phyloP scores from a whole-genome alignment of 2,113 vertebrate genomes.

The Trogon melanurus region DNA sequence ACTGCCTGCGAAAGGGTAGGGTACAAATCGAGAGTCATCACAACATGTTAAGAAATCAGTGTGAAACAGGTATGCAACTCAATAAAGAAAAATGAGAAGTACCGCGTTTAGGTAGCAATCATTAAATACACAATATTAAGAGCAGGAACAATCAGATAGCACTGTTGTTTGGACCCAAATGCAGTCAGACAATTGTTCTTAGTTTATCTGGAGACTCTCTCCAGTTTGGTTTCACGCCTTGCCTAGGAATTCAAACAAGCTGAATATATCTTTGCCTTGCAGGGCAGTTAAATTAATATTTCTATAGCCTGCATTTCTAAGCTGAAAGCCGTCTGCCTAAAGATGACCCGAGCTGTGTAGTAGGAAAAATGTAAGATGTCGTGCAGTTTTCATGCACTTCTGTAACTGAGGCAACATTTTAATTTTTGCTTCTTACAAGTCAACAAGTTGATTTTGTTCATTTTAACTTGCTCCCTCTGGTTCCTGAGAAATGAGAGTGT shows the following conservation, averaged over 20 bases:
- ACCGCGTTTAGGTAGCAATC: background rate
- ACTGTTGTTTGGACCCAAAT: background rate
- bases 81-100: background rate
- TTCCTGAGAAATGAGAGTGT: background rate
- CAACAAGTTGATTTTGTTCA: conserved; percentile 40
- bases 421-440: background rate
- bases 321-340: background rate
- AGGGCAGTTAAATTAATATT: background rate
- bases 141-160: background rate
- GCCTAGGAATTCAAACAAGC: background rate
- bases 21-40: background rate
- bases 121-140: background rate
- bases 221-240: background rate
- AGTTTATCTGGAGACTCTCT: background rate
- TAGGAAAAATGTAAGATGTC: background rate
- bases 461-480: conserved; percentile 37
- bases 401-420: conserved; percentile 5
- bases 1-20: background rate
- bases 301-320: background rate
- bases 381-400: background rate
- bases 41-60: background rate
- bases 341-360: background rate
- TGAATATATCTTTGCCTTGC: conserved; percentile 7
- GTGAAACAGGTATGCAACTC: background rate
- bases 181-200: background rate